A percentile compares a stretch with the other conserved stretches of the same genome.
phyloP scores from a whole-genome alignment of 2,888 invertebrate genomes.

The Gastrophysa polygoni region DNA sequence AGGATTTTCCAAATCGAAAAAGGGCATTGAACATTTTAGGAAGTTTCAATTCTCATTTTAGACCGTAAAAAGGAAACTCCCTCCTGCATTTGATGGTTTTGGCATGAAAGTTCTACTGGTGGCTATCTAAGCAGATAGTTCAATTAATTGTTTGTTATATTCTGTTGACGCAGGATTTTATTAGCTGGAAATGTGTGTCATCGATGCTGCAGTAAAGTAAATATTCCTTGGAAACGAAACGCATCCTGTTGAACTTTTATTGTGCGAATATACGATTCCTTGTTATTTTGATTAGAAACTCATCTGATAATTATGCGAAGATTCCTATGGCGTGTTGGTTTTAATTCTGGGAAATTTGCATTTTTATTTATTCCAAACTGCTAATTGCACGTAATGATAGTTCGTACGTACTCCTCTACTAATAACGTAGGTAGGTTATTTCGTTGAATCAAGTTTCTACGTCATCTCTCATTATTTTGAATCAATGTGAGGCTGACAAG shows the following conservation, averaged over 20 bases:
- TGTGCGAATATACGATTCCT: conserved; percentile 1
- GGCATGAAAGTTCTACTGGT: no score
- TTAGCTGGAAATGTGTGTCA: conserved; percentile 1
- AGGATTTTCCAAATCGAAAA: no score
- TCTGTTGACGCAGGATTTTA: background rate
- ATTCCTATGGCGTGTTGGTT: conserved; percentile 27
- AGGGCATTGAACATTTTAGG: no score
- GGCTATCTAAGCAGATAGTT: no score
- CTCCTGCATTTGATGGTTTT: no score
- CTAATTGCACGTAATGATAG: conserved; percentile 27
- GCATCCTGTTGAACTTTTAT: conserved; percentile 8
- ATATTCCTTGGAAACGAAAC: conserved; percentile 11
- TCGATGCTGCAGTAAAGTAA: background rate
- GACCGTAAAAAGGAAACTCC: no score
- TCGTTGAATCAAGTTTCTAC: no score
- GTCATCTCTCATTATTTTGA: background rate
- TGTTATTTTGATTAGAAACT: conserved; percentile 18
- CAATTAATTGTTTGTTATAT: no score
- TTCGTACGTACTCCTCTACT: no score
- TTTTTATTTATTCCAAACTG: conserved; percentile 28
- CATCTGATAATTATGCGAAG: conserved; percentile 26
- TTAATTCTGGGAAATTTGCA: conserved; percentile 28
- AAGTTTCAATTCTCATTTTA: no score
- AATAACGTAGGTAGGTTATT: no score
- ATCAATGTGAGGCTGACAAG: no score